Conservation (phyloP, 1,140 invertebrate species). For the Brachionus angularis region DNA sequence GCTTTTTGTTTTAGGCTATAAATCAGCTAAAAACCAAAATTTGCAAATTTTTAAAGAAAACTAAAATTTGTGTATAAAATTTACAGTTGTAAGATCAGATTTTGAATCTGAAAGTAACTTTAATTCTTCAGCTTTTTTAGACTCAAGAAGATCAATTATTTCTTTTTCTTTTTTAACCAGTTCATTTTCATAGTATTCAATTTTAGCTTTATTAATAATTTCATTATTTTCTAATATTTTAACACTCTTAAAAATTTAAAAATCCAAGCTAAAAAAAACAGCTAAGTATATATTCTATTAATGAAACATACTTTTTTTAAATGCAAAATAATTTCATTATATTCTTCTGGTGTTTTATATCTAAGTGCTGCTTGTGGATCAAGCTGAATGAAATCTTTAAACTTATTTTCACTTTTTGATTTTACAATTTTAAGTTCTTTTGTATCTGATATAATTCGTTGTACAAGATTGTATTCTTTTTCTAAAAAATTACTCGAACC, state of each 20-base stretch:
- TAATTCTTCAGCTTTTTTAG: constrained; percentile 36
- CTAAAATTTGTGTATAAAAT: neutral
- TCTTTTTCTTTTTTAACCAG: constrained; percentile 38
- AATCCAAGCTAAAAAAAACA: neutral
- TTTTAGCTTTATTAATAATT: constrained; percentile 30
- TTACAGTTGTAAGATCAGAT: constrained; percentile 30
- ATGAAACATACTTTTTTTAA: constrained; percentile 25
- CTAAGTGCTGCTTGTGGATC: neutral
- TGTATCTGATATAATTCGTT: constrained; percentile 34
- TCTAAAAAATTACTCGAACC: constrained; percentile 26
- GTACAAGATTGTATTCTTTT: constrained; percentile 38
- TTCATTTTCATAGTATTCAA: constrained; percentile 44
- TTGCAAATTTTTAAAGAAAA: neutral
- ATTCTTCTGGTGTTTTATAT: constrained; percentile 35
- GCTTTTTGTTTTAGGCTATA: constrained; percentile 38
- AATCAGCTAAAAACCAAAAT: neutral
- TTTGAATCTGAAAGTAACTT: constrained; percentile 13
- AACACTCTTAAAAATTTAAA: neutral
- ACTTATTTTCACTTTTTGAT: neutral
- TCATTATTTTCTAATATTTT: constrained; percentile 41
- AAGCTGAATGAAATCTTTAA: neutral
- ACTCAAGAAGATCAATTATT: constrained; percentile 26
- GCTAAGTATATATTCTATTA: neutral
- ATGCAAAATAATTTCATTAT: constrained; percentile 16
- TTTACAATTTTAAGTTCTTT: constrained; percentile 14